Conservation (phyloP, 2,888 invertebrate genomes). For the Myopa testacea region DNA sequence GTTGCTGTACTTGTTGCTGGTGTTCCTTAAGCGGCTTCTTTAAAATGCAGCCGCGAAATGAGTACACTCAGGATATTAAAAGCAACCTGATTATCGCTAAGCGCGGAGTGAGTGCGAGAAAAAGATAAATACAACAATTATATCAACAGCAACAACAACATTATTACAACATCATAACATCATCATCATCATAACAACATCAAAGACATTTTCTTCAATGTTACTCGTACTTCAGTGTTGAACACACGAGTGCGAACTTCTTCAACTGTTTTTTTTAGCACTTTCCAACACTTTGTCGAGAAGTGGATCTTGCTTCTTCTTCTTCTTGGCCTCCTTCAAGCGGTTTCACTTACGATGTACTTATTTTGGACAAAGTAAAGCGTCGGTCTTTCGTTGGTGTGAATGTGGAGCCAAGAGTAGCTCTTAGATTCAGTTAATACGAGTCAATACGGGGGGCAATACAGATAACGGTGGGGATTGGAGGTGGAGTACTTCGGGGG, state of each 20-base stretch:
- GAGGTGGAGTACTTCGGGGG: neutral
- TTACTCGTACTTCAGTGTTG: neutral
- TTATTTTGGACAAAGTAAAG: neutral
- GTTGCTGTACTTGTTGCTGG: neutral
- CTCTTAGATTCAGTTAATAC: neutral
- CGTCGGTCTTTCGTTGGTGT: no score
- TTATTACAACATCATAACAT: neutral
- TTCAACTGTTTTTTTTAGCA: conserved; percentile 16
- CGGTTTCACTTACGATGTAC: conserved; percentile 1
- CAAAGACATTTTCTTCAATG: neutral
- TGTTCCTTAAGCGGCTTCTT: conserved; percentile 19
- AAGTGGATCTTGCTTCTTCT: conserved; percentile 19
- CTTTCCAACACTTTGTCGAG: conserved; percentile 26
- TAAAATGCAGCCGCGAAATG: conserved; percentile 16
- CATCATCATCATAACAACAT: neutral
- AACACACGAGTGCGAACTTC: conserved; percentile 9
- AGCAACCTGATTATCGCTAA: neutral
- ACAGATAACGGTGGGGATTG: neutral
- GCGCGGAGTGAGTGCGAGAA: neutral
- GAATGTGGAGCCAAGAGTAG: no score
- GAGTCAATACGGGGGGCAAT: neutral
- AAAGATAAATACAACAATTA: neutral
- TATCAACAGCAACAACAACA: conserved; percentile 10
- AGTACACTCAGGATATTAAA: conserved; percentile 18
- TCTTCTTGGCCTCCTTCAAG: neutral